Percentiles rank a stretch among this genome's conserved stretches.
Conservation (phyloP, 2,797 vertebrate genomes). For the Aphelocoma californica region DNA sequence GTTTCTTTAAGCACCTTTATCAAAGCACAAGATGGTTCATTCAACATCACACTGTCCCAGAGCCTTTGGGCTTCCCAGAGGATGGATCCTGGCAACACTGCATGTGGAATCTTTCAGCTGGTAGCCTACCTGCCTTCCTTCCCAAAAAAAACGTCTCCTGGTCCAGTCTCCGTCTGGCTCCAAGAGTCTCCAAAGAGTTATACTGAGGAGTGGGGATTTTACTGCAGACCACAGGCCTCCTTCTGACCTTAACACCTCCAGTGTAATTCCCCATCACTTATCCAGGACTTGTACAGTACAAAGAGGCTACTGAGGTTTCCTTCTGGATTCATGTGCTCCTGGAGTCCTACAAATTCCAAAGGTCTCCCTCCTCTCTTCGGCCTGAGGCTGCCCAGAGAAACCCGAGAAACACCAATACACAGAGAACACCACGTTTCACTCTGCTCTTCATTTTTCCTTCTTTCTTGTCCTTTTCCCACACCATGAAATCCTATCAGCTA, state of each 20-base stretch:
- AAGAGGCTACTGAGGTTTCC: not conserved
- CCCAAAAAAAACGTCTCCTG: not conserved
- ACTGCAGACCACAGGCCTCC: not conserved
- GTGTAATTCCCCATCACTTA: not conserved
- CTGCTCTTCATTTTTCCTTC: not conserved
- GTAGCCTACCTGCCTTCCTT: not conserved
- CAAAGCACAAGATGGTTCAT: not conserved
- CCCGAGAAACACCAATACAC: not conserved
- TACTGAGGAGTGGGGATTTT: not conserved
- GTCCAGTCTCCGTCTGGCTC: not conserved
- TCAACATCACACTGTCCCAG: not conserved
- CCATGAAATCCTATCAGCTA: not conserved
- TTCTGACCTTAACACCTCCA: not conserved
- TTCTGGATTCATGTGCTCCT: not conserved
- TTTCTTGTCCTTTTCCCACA: not conserved
- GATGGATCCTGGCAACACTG: not conserved
- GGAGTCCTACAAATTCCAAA: not conserved
- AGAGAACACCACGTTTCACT: not conserved
- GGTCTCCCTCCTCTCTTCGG: not conserved
- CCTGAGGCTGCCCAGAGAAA: not conserved
- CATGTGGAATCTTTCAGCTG: not conserved
- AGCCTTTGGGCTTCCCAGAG: not conserved
- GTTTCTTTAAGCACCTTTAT: not conserved
- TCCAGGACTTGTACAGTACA: not conserved
- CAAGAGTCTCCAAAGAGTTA: not conserved